Evolutionary conservation across 2,888 invertebrate species (phyloP).

Genomic region (Clistopyga incitator): DNA sequence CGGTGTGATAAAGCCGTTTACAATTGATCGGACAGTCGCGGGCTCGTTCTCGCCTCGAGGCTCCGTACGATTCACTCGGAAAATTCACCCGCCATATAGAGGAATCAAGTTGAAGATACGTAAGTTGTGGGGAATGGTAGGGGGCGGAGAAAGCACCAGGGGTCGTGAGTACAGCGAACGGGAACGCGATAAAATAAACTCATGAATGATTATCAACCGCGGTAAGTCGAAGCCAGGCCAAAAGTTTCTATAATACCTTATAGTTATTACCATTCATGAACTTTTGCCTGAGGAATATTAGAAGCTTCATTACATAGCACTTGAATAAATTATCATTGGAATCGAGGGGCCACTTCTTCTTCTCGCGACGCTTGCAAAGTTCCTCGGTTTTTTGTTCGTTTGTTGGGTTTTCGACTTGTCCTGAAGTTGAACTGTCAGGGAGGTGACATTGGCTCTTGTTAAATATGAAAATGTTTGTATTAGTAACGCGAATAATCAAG

Average conservation of each 20-base stretch:
- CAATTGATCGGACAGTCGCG: conserved; percentile 56
- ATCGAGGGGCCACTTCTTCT: neutral
- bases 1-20: conserved; percentile 17
- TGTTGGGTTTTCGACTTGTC: neutral
- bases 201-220: conserved; percentile 23
- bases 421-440: too few relatives aligned
- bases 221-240: neutral
- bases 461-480: too few relatives aligned
- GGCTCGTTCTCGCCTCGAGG: neutral
- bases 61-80: conserved; percentile 7
- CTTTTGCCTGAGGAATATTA: neutral
- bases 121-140: neutral
- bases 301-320: neutral
- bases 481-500: too few relatives aligned
- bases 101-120: conserved; percentile 25
- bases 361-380: neutral
- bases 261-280: neutral
- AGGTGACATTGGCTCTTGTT: too few relatives aligned
- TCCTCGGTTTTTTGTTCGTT: neutral
- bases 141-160: neutral
- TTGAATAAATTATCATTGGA: neutral
- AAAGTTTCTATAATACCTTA: neutral
- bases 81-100: conserved; percentile 12
- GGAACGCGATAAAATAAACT: conserved; percentile 10
- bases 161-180: neutral